phyloP scores from a whole-genome alignment of 1,140 invertebrate genomes.

The Anthonomus grandis region DNA sequence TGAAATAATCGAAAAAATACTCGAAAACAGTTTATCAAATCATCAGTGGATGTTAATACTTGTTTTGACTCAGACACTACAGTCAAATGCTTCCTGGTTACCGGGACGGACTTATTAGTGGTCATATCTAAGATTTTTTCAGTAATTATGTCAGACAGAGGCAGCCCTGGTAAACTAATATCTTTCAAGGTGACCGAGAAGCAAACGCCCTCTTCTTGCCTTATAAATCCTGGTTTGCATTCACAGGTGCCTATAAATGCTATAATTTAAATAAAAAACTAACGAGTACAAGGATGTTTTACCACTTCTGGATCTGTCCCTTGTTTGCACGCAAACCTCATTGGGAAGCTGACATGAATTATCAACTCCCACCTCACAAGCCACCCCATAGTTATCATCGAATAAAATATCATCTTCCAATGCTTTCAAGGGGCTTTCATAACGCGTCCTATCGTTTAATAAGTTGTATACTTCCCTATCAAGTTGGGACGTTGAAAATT shows the following conservation, averaged over 20 bases:
- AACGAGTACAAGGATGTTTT: conserved; percentile 4
- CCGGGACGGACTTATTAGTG: conserved; percentile 41
- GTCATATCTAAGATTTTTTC: conserved; percentile 45
- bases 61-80: conserved; percentile 76
- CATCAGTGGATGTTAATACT: conserved; percentile 46
- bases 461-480: conserved; percentile 35
- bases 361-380: conserved; percentile 51
- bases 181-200: conserved; percentile 34
- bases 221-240: conserved; percentile 59
- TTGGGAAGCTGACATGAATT: conserved; percentile 45
- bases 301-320: conserved; percentile 50
- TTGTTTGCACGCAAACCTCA: conserved; percentile 63
- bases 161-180: conserved; percentile 21
- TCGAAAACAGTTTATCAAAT: background rate
- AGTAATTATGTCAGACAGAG: conserved; percentile 43
- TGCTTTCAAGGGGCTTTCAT: conserved; percentile 38
- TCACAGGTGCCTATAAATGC: conserved; percentile 59
- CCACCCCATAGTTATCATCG: conserved; percentile 27
- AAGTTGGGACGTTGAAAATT: conserved; percentile 25
- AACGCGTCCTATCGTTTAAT: conserved; percentile 26
- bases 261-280: conserved; percentile 3
- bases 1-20: background rate
- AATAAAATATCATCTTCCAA: conserved; percentile 37
- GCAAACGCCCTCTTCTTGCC: conserved; percentile 53
- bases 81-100: conserved; percentile 61